Percentiles rank a stretch among this genome's conserved stretches.
phyloP scores from a whole-genome alignment of 2,113 vertebrate genomes.

The Spermophilus dauricus region DNA sequence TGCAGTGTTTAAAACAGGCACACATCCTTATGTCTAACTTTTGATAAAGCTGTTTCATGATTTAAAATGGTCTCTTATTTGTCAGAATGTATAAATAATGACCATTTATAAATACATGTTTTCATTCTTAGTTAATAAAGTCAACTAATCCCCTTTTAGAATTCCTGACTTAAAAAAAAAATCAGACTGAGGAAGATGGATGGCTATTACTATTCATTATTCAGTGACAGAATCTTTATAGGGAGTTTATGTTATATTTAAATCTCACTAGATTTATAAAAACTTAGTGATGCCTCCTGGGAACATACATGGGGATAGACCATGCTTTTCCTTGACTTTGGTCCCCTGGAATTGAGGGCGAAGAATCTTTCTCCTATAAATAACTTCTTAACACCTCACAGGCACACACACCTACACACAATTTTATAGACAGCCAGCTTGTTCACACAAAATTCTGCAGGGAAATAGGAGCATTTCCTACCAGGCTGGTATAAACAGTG shows the following conservation, averaged over 20 bases:
- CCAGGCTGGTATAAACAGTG: background rate
- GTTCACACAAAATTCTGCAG: slow-evolving; percentile 38
- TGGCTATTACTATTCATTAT: background rate
- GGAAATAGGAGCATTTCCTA: slow-evolving; percentile 58
- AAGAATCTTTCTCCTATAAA: slow-evolving; percentile 65
- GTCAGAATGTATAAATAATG: background rate
- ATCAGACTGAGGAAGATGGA: background rate
- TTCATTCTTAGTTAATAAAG: background rate
- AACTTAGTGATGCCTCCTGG: background rate
- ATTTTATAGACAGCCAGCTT: slow-evolving; percentile 34
- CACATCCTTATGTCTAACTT: background rate
- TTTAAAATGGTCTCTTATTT: background rate
- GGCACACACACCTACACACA: slow-evolving; percentile 36
- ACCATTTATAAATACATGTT: background rate
- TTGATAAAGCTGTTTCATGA: background rate
- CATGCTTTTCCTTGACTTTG: background rate
- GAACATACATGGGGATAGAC: background rate
- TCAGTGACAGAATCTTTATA: background rate
- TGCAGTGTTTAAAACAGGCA: background rate
- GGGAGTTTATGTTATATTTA: background rate
- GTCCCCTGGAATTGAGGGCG: background rate
- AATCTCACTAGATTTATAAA: slow-evolving; percentile 6
- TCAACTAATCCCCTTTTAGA: background rate
- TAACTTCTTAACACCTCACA: slow-evolving; percentile 59
- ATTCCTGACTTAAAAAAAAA: background rate